phyloP scores from a whole-genome alignment of 1,140 invertebrate species.

The Pentalonia nigronervosa region DNA sequence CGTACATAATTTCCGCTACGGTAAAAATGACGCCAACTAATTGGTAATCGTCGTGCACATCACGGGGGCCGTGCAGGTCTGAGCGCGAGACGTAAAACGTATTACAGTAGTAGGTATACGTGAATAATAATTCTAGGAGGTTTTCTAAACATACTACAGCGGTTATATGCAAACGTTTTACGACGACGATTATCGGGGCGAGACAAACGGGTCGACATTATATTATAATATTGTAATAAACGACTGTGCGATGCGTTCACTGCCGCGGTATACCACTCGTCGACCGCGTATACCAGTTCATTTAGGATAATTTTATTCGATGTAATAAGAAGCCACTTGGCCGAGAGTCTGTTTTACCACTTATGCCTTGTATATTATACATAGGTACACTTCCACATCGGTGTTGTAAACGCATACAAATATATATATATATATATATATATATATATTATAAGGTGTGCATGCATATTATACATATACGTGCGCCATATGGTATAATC shows the following conservation, averaged over 20 bases:
- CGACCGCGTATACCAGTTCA: neutral
- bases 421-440: no score
- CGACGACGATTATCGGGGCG: neutral
- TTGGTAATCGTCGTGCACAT: neutral
- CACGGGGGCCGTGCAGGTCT: no score
- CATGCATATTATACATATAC: neutral
- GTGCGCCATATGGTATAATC: constrained; percentile 3
- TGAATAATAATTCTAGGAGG: neutral
- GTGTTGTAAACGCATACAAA: no score
- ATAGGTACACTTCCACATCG: neutral
- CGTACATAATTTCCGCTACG: no score
- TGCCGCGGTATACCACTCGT: neutral
- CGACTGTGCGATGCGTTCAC: neutral
- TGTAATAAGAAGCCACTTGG: neutral
- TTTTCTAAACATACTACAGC: neutral
- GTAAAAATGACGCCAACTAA: no score
- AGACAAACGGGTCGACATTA: neutral
- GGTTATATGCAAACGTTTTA: neutral
- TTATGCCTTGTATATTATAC: neutral
- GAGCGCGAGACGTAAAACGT: neutral
- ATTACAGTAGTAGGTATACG: neutral
- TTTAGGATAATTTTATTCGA: neutral
- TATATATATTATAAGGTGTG: neutral
- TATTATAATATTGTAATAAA: neutral
- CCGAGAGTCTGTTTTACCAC: neutral